Conservation (phyloP, 2,797 vertebrate genomes). For the Sebastes jordani region DNA sequence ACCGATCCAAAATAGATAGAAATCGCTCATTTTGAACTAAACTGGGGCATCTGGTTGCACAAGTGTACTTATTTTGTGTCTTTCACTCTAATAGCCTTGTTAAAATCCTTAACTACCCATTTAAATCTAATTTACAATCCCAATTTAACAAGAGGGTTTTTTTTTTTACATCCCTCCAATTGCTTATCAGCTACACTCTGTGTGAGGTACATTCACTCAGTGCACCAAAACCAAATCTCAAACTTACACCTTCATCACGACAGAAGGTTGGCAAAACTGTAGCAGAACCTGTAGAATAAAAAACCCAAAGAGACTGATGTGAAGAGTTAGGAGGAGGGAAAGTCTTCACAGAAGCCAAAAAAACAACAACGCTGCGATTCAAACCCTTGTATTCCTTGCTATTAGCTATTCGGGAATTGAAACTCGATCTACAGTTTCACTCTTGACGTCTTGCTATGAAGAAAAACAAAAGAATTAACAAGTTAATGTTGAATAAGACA, state of each 20-base stretch:
- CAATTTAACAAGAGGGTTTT: conserved; percentile 15
- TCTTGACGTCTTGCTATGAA: not conserved
- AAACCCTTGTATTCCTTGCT: not conserved
- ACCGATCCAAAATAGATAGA: not conserved
- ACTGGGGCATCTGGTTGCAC: not conserved
- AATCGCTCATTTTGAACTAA: not conserved
- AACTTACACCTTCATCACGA: not conserved
- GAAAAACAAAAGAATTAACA: not conserved
- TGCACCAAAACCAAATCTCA: not conserved
- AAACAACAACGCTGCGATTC: not conserved
- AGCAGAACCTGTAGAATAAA: not conserved
- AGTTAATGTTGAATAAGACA: conserved; percentile 21
- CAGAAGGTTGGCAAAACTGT: conserved; percentile 5
- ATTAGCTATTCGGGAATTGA: not conserved
- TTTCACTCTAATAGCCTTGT: conserved; percentile 18
- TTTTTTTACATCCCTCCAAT: conserved; percentile 12
- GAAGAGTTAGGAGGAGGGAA: not conserved
- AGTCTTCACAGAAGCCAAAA: not conserved
- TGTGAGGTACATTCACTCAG: conserved; percentile 1
- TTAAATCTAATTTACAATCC: conserved; percentile 35
- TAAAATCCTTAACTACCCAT: conserved; percentile 41
- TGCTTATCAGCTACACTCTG: conserved; percentile 4
- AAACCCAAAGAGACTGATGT: conserved; percentile 1
- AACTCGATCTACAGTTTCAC: conserved; percentile 5
- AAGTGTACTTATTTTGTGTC: not conserved